Evolutionary conservation across 2,797 vertebrate species (phyloP).

Genomic region (Streptopelia turtur): DNA sequence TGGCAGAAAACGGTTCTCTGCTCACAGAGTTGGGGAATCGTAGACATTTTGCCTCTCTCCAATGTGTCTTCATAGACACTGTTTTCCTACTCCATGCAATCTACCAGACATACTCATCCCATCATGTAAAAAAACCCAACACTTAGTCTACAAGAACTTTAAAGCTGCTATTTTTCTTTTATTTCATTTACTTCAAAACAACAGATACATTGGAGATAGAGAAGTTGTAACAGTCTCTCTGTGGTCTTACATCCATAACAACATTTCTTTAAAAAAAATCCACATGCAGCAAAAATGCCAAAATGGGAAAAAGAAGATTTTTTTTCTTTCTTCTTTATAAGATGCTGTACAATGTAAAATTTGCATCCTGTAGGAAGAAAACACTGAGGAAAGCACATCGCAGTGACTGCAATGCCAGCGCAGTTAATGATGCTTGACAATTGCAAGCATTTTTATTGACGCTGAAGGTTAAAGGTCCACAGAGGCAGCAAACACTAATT

Average conservation of each 20-base stretch:
- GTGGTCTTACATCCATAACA: background rate
- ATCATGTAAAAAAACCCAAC: background rate
- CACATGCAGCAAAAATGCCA: background rate
- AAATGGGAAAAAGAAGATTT: background rate
- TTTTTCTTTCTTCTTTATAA: background rate
- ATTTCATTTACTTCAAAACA: background rate
- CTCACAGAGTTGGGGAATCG: rapidly evolving
- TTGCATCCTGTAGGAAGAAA: background rate
- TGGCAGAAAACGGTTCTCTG: background rate
- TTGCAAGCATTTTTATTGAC: background rate
- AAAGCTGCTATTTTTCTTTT: background rate
- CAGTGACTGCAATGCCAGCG: background rate
- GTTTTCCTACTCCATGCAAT: background rate
- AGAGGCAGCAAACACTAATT: background rate
- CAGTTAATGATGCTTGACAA: background rate
- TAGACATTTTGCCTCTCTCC: background rate
- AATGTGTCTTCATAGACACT: background rate
- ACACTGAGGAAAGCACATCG: background rate
- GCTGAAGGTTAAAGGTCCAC: background rate
- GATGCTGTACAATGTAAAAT: background rate
- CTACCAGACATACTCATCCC: background rate
- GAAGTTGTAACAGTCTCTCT: background rate
- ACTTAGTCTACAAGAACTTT: background rate
- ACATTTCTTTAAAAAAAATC: background rate
- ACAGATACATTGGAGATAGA: background rate